Base-by-base conservation (phyloP, 2,113 vertebrate species). In the Colaptes auratus region DNA sequence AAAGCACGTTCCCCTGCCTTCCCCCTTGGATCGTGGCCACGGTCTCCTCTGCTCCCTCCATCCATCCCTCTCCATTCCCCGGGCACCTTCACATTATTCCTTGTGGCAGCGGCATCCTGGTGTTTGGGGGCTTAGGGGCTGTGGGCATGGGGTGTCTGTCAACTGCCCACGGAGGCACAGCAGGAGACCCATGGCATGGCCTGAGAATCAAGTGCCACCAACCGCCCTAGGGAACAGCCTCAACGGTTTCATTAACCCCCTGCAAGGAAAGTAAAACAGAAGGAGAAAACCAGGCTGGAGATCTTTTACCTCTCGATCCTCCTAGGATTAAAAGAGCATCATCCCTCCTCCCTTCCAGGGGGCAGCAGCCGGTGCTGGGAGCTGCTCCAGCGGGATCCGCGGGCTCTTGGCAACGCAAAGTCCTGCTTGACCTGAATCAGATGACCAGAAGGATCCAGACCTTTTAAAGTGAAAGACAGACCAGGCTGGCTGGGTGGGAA, bases 381-480 rank as follows among this genome's bases (percentile, higher is more conserved):
- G 75, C 21, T 5, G 63, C 75, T 81, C 61, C 5, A 8, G 24
- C 36, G 75, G 76, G 88, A 70, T 85, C 82, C 5, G 6, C 15
- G 5, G 70, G 78, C 60, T 4, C 36, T 6, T 9, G 10, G 76
- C 76, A 7, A 23, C 6, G 72, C 35, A 19, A 90, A 90, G 81
- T 92, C 81, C 89, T 50, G 33, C 70, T 82, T 69, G 92, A 87
- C 92, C 86, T 33, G 74, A 61, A 72, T 91, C 91, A 90, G 92
- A 86, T 87, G 94, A 82, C 55, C 74, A 50, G 27, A 13, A 78
- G 90, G 44, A 85, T 91, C 74, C 31, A 50, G 70, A 93, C 91
- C 92, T 90, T 88, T 90, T 86, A 86, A 92, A 95, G 90, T 1
- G 55, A 93, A 90, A 94, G 76, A 53, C 73, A 56, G 67, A 55